These are phyloP conservation scores for Origma solitaria DNA, from an alignment of 2,113 vertebrate genomes.

Conservation along the genomic window DNA sequence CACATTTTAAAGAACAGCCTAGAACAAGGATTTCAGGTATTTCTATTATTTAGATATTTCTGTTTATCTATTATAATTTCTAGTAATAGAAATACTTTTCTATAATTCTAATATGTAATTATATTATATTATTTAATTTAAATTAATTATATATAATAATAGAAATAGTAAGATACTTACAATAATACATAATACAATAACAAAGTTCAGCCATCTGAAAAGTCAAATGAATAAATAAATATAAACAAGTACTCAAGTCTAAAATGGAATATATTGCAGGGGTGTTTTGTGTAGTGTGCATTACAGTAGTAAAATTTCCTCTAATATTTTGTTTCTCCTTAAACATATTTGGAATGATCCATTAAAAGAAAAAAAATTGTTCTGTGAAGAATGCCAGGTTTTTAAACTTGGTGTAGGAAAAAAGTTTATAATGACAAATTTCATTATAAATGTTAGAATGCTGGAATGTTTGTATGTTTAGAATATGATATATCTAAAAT, in stretches of 20 bases:
- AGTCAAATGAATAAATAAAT: background rate
- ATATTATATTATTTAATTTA: background rate
- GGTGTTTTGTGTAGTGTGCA: fast-evolving
- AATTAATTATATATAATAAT: background rate
- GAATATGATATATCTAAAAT: background rate
- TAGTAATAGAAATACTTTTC: background rate
- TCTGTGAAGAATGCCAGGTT: background rate
- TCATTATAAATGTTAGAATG: background rate
- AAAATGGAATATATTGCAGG: background rate
- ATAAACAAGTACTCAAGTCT: background rate
- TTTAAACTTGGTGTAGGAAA: background rate
- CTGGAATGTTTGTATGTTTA: background rate
- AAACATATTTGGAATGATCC: background rate
- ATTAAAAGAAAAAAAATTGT: background rate
- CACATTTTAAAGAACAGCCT: background rate
- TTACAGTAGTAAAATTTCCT: background rate
- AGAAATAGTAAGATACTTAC: background rate
- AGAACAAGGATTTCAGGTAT: background rate
- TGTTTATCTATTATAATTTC: background rate
- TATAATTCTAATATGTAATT: background rate
- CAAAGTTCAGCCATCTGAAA: background rate
- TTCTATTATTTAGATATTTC: background rate
- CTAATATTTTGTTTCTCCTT: background rate
- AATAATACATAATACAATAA: background rate
- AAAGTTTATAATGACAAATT: background rate